A percentile compares a stretch with the other conserved stretches of the same genome.
These are phyloP conservation scores for Nesogale talazaci DNA, from an alignment of 2,113 vertebrate genomes.

Conservation along the genomic window DNA sequence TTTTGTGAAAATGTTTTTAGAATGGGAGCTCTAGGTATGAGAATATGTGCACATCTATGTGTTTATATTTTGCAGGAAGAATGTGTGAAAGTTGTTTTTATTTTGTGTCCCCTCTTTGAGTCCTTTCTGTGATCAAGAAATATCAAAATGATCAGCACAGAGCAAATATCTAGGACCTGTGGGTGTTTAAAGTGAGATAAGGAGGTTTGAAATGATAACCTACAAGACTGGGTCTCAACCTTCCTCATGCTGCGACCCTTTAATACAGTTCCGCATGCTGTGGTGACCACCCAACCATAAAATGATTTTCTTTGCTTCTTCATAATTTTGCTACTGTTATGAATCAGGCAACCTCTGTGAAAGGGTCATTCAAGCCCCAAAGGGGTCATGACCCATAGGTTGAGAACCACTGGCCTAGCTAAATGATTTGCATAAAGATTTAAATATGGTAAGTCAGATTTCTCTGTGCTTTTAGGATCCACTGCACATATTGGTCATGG, in stretches of 20 bases:
- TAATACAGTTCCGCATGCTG: no score
- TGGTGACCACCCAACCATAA: no score
- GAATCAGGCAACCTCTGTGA: no score
- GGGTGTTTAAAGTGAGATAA: background rate
- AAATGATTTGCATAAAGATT: background rate
- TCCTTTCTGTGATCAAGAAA: background rate
- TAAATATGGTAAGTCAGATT: background rate
- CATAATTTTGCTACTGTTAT: no score
- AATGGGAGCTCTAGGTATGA: no score
- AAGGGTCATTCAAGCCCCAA: no score
- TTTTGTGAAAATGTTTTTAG: no score
- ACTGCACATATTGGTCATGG: background rate
- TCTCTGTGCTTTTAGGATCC: rapidly evolving
- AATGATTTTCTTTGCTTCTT: no score
- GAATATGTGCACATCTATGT: no score
- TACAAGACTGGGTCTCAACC: background rate
- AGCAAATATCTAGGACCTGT: background rate
- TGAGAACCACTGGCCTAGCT: no score
- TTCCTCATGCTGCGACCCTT: no score
- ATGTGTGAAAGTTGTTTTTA: background rate
- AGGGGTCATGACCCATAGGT: no score
- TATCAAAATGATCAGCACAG: background rate
- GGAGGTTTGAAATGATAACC: background rate
- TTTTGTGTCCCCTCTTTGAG: background rate
- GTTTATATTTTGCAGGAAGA: background rate